Conservation (phyloP, 2,113 vertebrate species). For the Baryphthengus martii region DNA sequence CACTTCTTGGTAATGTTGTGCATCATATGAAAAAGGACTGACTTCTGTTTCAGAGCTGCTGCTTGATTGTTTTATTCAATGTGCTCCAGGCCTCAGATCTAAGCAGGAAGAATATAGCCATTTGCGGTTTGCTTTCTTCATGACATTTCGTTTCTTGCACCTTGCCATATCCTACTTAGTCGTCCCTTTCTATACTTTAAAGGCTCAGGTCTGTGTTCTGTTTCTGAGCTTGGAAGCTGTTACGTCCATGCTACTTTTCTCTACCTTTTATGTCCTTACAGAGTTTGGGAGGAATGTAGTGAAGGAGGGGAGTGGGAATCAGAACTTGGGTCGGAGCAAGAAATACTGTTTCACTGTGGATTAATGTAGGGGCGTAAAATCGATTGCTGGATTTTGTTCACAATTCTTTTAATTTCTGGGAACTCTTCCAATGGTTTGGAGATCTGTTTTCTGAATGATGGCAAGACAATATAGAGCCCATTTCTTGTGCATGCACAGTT, state of each 20-base stretch:
- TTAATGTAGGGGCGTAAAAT: neutral
- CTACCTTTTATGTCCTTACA: neutral
- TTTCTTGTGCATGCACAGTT: neutral
- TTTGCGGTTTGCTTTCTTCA: neutral
- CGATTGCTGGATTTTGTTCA: neutral
- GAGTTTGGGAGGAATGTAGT: neutral
- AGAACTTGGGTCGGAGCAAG: neutral
- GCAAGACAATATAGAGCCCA: neutral
- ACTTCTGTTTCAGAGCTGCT: neutral
- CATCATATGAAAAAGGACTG: neutral
- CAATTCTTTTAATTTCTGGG: neutral
- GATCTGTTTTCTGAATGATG: neutral
- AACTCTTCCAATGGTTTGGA: neutral
- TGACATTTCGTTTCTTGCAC: neutral
- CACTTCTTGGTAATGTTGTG: neutral
- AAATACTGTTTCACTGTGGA: neutral
- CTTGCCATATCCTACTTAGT: neutral
- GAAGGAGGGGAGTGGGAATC: neutral
- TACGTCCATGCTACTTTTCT: neutral
- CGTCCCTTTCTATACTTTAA: neutral
- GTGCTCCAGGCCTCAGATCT: neutral
- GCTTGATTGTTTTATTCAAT: neutral
- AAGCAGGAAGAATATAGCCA: neutral
- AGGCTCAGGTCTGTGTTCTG: neutral
- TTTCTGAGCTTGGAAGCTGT: neutral